Base-by-base conservation (phyloP, 2,113 vertebrate species). In the Orientallactaga bullata region DNA sequence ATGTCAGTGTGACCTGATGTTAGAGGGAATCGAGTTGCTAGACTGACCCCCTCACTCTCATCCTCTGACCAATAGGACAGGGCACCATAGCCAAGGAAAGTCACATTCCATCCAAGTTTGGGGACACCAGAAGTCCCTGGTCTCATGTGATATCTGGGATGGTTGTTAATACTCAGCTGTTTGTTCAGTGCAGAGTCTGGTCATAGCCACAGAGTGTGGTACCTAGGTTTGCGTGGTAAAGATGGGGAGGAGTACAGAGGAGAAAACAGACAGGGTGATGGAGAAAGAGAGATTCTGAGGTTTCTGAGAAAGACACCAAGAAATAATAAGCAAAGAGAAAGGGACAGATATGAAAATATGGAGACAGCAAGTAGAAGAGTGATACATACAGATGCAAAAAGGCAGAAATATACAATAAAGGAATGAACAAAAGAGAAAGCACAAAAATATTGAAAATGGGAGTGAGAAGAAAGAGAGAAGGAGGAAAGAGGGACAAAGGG, bases 1-100 rank as follows among this genome's bases (percentile, higher is more conserved):
- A 96, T 95, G 92, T 96, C 93, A 96, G 55, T 10, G 0, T 92
- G 95, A 97, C 90, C 96, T 42, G 89, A 72, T 7, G 32, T 42
- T 83, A 35, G 61, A 88, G 15, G 55, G 88, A 94, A 80, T 39
- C 47, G 72, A 92, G 71, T 82, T 3, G 0, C 30, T 79, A 82
- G 42, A 55, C 88, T 80, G 85, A 39, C 68, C 42, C 13, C 61
- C 24, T 85, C 11, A n/a, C n/a, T 24, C 65, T 37, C 23, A 68
- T 5, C 42, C 74, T 51, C 47, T 35, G 42, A 95, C 63, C 77
- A 26, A 77, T 0, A 42, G 85, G 72, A 76, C 30, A 68, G 83
- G 85, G 76, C 7, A 88, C 35, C 3, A 17, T 3, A 69, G 61
- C 11, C 35, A 55, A 35, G 24, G 61, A 1, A 32, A 63, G 17